Percentiles rank a stretch among this genome's conserved stretches.
These are phyloP conservation scores for Drosophila anceps DNA, from an alignment of 2,888 invertebrate genomes.

Conservation along the genomic window DNA sequence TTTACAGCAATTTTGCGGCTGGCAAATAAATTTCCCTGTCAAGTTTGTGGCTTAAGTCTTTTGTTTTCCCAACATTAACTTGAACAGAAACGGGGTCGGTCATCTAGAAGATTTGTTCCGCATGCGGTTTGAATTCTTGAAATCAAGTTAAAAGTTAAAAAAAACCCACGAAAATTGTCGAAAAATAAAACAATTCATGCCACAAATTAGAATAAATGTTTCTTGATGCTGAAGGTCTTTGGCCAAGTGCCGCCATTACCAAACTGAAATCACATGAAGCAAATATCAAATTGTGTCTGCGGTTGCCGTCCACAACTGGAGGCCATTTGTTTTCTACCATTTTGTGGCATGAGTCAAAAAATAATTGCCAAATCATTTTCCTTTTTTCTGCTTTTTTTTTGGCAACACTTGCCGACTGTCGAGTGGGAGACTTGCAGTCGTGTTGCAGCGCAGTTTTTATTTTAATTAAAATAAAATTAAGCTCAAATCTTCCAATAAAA, in stretches of 20 bases:
- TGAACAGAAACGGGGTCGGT: slow-evolving; percentile 32
- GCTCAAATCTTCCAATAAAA: slow-evolving; percentile 43
- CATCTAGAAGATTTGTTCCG: slow-evolving; percentile 45
- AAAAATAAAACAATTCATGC: slow-evolving; percentile 40
- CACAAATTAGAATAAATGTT: slow-evolving; percentile 76
- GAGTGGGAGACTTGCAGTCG: slow-evolving; percentile 22
- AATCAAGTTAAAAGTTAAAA: slow-evolving; percentile 20
- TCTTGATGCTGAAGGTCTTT: slow-evolving; percentile 67
- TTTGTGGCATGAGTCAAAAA: slow-evolving; percentile 62
- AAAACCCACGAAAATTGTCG: slow-evolving; percentile 34
- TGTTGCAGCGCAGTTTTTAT: slow-evolving; percentile 42
- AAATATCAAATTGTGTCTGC: slow-evolving; percentile 36
- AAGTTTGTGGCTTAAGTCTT: slow-evolving; percentile 56
- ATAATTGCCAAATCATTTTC: slow-evolving; percentile 57
- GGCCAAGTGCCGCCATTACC: slow-evolving; percentile 69
- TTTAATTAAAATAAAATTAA: slow-evolving; percentile 66
- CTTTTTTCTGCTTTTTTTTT: not conserved
- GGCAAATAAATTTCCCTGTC: slow-evolving; percentile 39
- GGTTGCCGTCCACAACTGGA: slow-evolving; percentile 56
- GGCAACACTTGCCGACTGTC: slow-evolving; percentile 38
- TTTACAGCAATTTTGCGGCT: slow-evolving; percentile 22
- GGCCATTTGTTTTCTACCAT: slow-evolving; percentile 65
- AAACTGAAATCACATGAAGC: slow-evolving; percentile 28
- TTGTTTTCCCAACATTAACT: slow-evolving; percentile 26
- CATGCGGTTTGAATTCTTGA: slow-evolving; percentile 38